A percentile compares a stretch with the other conserved stretches of the same genome.
Evolutionary conservation across 1,140 invertebrate genomes (phyloP).

Genomic region (Bursaphelenchus mucronatus): DNA sequence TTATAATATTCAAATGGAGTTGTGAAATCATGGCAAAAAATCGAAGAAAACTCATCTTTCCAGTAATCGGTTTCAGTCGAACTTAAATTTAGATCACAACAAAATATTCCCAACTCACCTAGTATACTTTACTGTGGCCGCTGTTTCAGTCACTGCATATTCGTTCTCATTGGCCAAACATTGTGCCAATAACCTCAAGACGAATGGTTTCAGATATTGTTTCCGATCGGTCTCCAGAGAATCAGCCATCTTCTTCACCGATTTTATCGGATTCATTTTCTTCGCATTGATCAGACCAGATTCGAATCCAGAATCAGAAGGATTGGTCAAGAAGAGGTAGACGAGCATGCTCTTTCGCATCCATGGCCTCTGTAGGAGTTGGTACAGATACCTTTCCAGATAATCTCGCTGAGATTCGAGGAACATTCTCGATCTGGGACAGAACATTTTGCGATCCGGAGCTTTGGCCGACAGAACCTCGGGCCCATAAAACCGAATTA

Average conservation of each 20-base stretch:
- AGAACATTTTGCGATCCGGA: constrained; percentile 41
- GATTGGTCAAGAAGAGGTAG: constrained; percentile 37
- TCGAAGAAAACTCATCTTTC: no score
- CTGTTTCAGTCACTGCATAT: constrained; percentile 1
- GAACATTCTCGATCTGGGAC: constrained; percentile 29
- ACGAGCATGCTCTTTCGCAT: constrained; percentile 43
- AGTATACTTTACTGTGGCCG: neutral
- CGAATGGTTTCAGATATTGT: constrained; percentile 12
- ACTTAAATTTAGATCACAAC: no score
- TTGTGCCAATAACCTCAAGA: constrained; percentile 2
- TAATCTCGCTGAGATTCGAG: constrained; percentile 32
- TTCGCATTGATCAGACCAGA: neutral
- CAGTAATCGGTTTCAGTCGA: no score
- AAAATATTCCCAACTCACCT: no score
- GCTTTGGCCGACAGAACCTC: constrained; percentile 23
- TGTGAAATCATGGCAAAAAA: no score
- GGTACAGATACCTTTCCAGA: constrained; percentile 27
- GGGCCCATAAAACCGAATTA: constrained; percentile 29
- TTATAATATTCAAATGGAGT: no score
- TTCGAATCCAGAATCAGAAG: constrained; percentile 14
- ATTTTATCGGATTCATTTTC: neutral
- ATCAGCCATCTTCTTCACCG: neutral
- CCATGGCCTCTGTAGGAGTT: constrained; percentile 20
- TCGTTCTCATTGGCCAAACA: constrained; percentile 8
- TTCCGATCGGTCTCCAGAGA: constrained; percentile 1